Conservation (phyloP, 2,797 vertebrate genomes). For the Gymnoscopelus microlampas region DNA sequence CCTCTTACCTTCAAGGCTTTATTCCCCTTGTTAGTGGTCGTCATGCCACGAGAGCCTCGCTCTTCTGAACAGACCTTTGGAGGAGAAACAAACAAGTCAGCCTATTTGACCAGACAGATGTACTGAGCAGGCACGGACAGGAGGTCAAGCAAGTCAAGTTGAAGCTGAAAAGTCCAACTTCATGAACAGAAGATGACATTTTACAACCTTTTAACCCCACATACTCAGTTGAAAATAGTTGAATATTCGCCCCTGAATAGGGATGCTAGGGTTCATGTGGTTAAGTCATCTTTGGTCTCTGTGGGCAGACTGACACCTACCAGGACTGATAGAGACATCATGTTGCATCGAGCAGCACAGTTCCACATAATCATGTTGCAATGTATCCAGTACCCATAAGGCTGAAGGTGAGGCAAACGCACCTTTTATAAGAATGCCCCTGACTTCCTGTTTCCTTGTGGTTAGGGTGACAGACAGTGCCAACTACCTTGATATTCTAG, state of each 20-base stretch:
- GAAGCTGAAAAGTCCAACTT: not conserved
- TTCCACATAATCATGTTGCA: conserved; percentile 33
- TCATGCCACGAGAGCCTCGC: conserved; percentile 94
- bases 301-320: conserved; percentile 26
- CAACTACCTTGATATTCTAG: conserved; percentile 62
- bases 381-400: conserved; percentile 29
- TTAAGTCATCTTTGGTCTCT: no score
- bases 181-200: not conserved
- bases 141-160: not conserved
- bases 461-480: conserved; percentile 65
- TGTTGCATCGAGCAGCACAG: conserved; percentile 10
- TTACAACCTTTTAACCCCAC: not conserved
- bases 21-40: conserved; percentile 98
- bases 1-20: conserved; percentile 97
- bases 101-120: conserved; percentile 2
- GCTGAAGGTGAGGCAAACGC: conserved; percentile 67
- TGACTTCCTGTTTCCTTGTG: conserved; percentile 81
- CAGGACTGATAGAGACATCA: conserved; percentile 18
- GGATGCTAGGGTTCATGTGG: no score
- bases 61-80: conserved; percentile 85
- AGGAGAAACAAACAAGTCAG: conserved; percentile 30
- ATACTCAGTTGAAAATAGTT: no score
- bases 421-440: conserved; percentile 69
- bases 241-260: no score
- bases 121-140: not conserved